A percentile compares a stretch with the other conserved stretches of the same genome.
Evolutionary conservation across 2,113 vertebrate genomes (phyloP).

Genomic region (Scatophagus argus): DNA sequence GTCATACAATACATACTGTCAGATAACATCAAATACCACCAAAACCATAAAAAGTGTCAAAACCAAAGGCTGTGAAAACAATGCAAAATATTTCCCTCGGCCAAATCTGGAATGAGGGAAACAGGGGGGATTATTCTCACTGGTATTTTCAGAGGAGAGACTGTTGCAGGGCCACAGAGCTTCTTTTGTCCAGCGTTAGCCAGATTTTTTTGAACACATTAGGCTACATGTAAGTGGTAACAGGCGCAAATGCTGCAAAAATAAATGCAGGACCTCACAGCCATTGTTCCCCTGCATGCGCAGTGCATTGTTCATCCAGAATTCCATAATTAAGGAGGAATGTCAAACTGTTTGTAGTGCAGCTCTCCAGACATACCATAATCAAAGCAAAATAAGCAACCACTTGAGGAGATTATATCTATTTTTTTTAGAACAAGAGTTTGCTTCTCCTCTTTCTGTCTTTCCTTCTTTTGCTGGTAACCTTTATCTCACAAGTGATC

Average conservation of each 20-base stretch:
- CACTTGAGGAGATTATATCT: slow-evolving; percentile 72
- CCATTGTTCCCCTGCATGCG: slow-evolving; percentile 74
- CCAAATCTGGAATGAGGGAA: slow-evolving; percentile 35
- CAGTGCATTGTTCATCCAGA: slow-evolving; percentile 75
- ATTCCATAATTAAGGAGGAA: slow-evolving; percentile 85
- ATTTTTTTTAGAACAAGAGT: slow-evolving; percentile 43
- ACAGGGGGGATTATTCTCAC: slow-evolving; percentile 58
- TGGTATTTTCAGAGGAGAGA: slow-evolving; percentile 71
- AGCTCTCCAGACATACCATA: slow-evolving; percentile 76
- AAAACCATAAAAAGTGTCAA: slow-evolving; percentile 50
- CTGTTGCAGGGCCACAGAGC: slow-evolving; percentile 51
- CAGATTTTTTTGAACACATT: slow-evolving; percentile 73
- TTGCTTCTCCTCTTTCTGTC: slow-evolving; percentile 44
- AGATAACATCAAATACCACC: slow-evolving; percentile 53
- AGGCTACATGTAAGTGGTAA: slow-evolving; percentile 79
- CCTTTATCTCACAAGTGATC: slow-evolving; percentile 47
- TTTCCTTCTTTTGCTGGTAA: slow-evolving; percentile 41
- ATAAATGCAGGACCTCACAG: slow-evolving; percentile 79
- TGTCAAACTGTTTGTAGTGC: slow-evolving; percentile 79
- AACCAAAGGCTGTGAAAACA: slow-evolving; percentile 61
- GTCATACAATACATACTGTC: slow-evolving; percentile 33
- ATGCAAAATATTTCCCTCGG: slow-evolving; percentile 60
- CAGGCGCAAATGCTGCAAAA: slow-evolving; percentile 78
- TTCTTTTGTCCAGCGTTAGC: slow-evolving; percentile 55
- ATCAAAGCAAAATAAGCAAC: slow-evolving; percentile 83